Evolutionary conservation across 2,888 invertebrate species (phyloP).

Genomic region (Atethmia centrago): DNA sequence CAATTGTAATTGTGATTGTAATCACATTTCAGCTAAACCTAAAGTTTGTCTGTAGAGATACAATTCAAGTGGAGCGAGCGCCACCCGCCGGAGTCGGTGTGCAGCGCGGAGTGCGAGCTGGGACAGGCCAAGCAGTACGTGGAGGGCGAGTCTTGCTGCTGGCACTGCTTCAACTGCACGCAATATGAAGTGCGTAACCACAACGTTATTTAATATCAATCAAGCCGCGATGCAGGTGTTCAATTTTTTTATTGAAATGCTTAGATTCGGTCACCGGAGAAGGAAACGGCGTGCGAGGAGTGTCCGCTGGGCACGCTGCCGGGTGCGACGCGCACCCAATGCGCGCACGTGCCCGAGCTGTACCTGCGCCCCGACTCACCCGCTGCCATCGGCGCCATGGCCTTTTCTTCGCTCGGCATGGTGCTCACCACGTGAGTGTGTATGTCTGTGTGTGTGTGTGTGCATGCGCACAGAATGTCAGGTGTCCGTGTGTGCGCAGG

Average conservation of each 20-base stretch:
- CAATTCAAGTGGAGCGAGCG: constrained; percentile 95
- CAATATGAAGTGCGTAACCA: constrained; percentile 75
- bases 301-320: constrained; percentile 96
- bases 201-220: not conserved
- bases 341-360: constrained; percentile 94
- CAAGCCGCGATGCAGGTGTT: not conserved
- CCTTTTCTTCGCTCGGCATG: constrained; percentile 95
- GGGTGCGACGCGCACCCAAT: constrained; percentile 93
- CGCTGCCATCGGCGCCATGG: constrained; percentile 98
- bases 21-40: not conserved
- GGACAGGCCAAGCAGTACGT: constrained; percentile 98
- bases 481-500: constrained; percentile 65
- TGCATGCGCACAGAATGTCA: not conserved
- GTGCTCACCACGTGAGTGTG: constrained; percentile 92
- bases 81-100: constrained; percentile 96
- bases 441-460: not conserved
- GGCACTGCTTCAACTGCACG: constrained; percentile 95
- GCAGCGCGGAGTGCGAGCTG: constrained; percentile 96
- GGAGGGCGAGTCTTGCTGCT: constrained; percentile 98
- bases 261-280: constrained; percentile 94
- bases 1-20: not conserved
- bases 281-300: constrained; percentile 95
- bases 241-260: constrained; percentile 3
- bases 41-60: constrained; percentile 90
- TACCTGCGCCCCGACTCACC: constrained; percentile 95